Percentiles rank a stretch among this genome's conserved stretches.
These are phyloP conservation scores for Papilio glaucus DNA, from an alignment of 1,140 invertebrate genomes.

Conservation along the genomic window DNA sequence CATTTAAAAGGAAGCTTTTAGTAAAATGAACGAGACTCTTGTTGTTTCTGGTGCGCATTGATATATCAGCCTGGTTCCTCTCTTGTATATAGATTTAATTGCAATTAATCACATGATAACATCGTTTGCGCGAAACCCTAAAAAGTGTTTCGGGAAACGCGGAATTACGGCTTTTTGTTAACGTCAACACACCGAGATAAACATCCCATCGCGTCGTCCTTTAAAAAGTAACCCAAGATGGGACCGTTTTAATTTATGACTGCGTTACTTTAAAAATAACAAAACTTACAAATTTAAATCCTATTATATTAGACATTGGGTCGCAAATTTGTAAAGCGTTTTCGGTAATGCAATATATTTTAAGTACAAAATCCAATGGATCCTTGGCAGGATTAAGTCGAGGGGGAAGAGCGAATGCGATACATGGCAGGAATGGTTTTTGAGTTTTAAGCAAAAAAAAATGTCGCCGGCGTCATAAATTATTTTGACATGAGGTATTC, in stretches of 20 bases:
- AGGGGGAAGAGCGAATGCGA: slow-evolving; percentile 14
- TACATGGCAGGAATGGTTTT: slow-evolving; percentile 32
- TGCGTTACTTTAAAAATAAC: slow-evolving; percentile 26
- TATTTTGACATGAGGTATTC: slow-evolving; percentile 33
- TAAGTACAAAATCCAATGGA: slow-evolving; percentile 37
- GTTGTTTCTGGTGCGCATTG: too few relatives aligned
- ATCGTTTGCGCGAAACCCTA: slow-evolving; percentile 15
- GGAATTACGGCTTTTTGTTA: slow-evolving; percentile 36
- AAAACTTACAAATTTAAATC: slow-evolving; percentile 4
- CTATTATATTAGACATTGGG: not conserved
- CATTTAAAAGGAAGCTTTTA: too few relatives aligned
- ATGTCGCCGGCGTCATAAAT: slow-evolving; percentile 40
- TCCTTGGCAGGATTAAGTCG: slow-evolving; percentile 37
- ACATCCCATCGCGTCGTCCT: slow-evolving; percentile 37
- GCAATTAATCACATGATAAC: slow-evolving; percentile 12
- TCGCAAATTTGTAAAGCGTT: not conserved
- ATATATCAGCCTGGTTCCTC: not conserved
- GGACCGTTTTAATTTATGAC: slow-evolving; percentile 37
- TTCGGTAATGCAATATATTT: slow-evolving; percentile 33
- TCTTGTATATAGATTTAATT: not conserved
- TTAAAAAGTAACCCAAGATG: slow-evolving; percentile 39
- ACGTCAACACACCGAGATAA: slow-evolving; percentile 37
- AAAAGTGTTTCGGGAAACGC: slow-evolving; percentile 35
- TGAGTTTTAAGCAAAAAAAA: slow-evolving; percentile 44
- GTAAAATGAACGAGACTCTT: too few relatives aligned